phyloP scores from a whole-genome alignment of 2,113 vertebrate genomes.

The Motacilla tschutschensis region DNA sequence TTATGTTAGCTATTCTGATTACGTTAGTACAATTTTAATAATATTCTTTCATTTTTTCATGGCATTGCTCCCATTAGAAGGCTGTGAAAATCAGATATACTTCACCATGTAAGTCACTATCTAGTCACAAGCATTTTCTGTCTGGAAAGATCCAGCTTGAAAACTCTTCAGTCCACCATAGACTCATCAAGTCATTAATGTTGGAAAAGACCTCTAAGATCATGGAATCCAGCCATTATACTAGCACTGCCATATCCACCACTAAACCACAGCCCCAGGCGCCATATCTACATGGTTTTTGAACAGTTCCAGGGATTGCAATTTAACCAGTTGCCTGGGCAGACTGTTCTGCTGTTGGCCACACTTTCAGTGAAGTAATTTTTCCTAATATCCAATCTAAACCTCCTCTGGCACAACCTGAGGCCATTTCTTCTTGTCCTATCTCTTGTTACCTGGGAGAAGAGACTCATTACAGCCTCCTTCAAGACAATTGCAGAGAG shows the following conservation, averaged over 20 bases:
- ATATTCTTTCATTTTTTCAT: not conserved
- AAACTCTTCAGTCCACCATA: not conserved
- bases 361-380: not conserved
- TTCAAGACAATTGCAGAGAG: not conserved
- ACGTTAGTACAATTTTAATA: not conserved
- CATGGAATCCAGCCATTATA: not conserved
- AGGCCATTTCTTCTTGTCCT: not conserved
- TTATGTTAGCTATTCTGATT: not conserved
- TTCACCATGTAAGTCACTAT: not conserved
- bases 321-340: not conserved
- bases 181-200: not conserved
- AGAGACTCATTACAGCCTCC: not conserved
- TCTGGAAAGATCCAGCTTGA: not conserved
- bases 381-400: not conserved
- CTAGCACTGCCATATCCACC: not conserved
- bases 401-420: not conserved
- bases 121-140: not conserved
- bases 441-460: not conserved
- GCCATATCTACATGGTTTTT: fast-evolving
- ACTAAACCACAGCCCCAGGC: not conserved
- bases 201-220: not conserved
- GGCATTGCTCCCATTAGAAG: not conserved
- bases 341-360: not conserved
- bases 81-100: not conserved
- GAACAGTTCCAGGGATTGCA: not conserved